These are phyloP conservation scores for Calidris pygmaea DNA, from an alignment of 2,113 vertebrate genomes.

Conservation along the genomic window DNA sequence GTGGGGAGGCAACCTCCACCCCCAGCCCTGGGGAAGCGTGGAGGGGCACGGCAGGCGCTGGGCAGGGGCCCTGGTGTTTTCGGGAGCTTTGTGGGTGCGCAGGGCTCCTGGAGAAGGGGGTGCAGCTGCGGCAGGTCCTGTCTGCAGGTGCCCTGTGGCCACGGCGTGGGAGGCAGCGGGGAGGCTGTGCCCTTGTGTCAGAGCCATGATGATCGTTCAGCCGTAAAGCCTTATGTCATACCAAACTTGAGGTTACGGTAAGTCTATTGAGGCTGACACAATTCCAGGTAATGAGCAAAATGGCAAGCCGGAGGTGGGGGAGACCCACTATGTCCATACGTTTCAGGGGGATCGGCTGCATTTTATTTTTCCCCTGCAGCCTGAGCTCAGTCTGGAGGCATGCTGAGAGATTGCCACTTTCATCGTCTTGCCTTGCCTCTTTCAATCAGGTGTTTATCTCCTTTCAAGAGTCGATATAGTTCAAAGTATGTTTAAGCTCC, in stretches of 20 bases:
- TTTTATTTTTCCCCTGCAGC: neutral
- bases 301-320: neutral
- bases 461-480: neutral
- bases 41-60: neutral
- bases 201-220: rapidly evolving
- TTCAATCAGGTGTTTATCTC: neutral
- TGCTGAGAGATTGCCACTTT: neutral
- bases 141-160: neutral
- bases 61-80: neutral
- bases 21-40: rapidly evolving
- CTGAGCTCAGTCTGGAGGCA: neutral
- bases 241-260: neutral
- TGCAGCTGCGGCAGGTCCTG: neutral
- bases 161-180: rapidly evolving
- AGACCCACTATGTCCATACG: neutral
- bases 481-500: neutral
- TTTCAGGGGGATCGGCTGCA: neutral
- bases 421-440: neutral
- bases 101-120: neutral
- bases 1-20: rapidly evolving
- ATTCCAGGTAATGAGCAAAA: neutral
- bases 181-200: neutral
- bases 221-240: neutral
- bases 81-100: rapidly evolving
- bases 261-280: neutral